These are phyloP conservation scores for Spongilla lacustris DNA, from an alignment of 37 sponge, comb jelly and placozoan genomes.

Conservation along the genomic window DNA sequence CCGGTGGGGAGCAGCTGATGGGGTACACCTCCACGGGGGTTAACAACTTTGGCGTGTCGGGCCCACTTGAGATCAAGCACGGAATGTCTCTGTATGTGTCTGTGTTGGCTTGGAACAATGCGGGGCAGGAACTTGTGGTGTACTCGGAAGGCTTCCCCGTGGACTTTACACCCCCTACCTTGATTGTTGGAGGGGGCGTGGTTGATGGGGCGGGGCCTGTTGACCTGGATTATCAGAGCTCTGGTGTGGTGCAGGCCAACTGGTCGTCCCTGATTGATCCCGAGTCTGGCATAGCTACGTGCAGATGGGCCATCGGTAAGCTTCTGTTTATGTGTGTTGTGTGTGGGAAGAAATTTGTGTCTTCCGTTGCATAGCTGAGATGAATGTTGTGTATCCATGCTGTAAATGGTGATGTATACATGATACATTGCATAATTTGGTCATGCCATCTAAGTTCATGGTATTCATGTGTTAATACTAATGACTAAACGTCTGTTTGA, in stretches of 20 bases:
- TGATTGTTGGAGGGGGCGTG: background rate
- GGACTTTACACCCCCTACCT: constrained; percentile 68
- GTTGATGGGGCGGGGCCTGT: constrained; percentile 31
- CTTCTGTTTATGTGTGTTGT: background rate
- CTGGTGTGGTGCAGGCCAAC: constrained; percentile 25
- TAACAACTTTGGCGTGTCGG: background rate
- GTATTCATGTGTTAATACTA: too few species aligned
- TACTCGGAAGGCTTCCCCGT: constrained; percentile 38
- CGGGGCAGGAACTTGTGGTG: constrained; percentile 47
- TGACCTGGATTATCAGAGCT: constrained; percentile 60
- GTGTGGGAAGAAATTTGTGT: too few species aligned
- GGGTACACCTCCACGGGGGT: constrained; percentile 50
- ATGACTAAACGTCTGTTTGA: too few species aligned
- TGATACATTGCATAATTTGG: too few species aligned
- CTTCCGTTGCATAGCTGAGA: too few species aligned
- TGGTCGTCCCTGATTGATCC: constrained; percentile 41
- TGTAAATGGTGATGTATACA: too few species aligned
- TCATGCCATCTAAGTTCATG: too few species aligned
- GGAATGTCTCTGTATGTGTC: constrained; percentile 24
- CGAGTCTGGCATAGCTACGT: constrained; percentile 62
- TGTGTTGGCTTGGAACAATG: constrained; percentile 61
- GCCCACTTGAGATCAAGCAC: constrained; percentile 9
- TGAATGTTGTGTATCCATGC: too few species aligned
- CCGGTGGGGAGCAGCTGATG: constrained; percentile 69
- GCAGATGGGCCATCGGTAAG: constrained; percentile 75